These are phyloP conservation scores for Cryptus viduatorius DNA, from an alignment of 2,888 invertebrate species.

Conservation along the genomic window DNA sequence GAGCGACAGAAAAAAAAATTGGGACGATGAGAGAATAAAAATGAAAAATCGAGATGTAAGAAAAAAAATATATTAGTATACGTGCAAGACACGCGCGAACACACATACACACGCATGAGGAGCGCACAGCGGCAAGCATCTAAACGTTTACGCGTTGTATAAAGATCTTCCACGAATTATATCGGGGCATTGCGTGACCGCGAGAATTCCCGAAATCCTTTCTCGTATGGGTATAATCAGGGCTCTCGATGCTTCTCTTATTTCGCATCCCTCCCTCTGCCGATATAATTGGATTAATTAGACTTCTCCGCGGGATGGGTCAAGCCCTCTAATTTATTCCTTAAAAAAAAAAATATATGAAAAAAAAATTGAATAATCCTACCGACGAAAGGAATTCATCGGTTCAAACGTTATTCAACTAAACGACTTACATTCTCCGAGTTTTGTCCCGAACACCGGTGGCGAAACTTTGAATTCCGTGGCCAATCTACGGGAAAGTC, in stretches of 20 bases:
- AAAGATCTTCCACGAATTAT: constrained; percentile 81
- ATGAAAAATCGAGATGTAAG: constrained; percentile 30
- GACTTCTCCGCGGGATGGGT: constrained; percentile 73
- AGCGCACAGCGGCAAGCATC: constrained; percentile 42
- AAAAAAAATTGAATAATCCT: constrained; percentile 19
- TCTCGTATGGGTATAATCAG: constrained; percentile 75
- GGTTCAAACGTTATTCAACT: constrained; percentile 37
- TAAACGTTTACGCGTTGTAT: constrained; percentile 67
- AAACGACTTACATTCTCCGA: neutral
- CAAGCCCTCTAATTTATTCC: constrained; percentile 78
- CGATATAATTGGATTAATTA: constrained; percentile 82
- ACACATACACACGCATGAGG: constrained; percentile 44
- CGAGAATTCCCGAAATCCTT: constrained; percentile 77
- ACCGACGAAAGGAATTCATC: constrained; percentile 42
- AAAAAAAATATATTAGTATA: constrained; percentile 15
- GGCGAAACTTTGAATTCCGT: constrained; percentile 13
- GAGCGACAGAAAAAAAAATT: constrained; percentile 45
- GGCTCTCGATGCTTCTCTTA: constrained; percentile 63
- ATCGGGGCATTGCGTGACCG: constrained; percentile 81
- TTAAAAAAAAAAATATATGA: constrained; percentile 25
- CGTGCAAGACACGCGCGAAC: neutral
- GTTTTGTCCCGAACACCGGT: neutral
- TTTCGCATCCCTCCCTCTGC: constrained; percentile 66
- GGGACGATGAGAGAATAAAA: constrained; percentile 46
- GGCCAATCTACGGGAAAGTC: constrained; percentile 49